Conservation (phyloP, 1,140 invertebrate species). For the Zaprionus camerounensis region DNA sequence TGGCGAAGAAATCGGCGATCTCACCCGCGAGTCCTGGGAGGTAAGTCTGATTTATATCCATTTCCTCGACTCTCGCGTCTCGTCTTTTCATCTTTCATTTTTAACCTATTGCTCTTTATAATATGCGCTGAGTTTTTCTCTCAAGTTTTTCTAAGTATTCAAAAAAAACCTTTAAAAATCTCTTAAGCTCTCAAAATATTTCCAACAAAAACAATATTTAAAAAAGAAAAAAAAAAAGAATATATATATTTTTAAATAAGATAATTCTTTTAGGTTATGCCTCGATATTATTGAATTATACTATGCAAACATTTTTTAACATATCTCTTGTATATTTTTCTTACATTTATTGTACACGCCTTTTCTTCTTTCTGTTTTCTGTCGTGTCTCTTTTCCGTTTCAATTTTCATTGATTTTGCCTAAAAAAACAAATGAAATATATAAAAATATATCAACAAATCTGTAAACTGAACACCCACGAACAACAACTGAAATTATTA, state of each 20-base stretch:
- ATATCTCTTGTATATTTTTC: conserved; percentile 66
- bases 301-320: conserved; percentile 59
- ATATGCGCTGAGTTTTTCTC: conserved; percentile 64
- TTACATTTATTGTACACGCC: conserved; percentile 67
- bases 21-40: conserved; percentile 96
- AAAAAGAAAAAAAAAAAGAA: conserved; percentile 6
- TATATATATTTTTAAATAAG: conserved; percentile 5
- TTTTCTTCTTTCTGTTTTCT: conserved; percentile 66
- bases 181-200: conserved; percentile 53
- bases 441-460: conserved; percentile 13
- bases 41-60: conserved; percentile 86
- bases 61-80: conserved; percentile 25
- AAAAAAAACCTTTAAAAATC: conserved; percentile 29
- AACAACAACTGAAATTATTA: conserved; percentile 29
- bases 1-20: conserved; percentile 90
- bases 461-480: conserved; percentile 5
- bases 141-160: conserved; percentile 58
- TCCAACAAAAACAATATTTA: conserved; percentile 24
- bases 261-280: conserved; percentile 64
- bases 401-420: conserved; percentile 64
- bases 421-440: conserved; percentile 6
- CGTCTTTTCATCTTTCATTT: conserved; percentile 48
- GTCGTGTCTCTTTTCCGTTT: conserved; percentile 63
- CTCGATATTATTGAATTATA: conserved; percentile 61
- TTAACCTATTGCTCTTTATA: conserved; percentile 66